Evolutionary conservation across 1,140 invertebrate species (phyloP), one percentile per base, ranked within the genome.

Genomic region (Drosophila albomicans): DNA sequence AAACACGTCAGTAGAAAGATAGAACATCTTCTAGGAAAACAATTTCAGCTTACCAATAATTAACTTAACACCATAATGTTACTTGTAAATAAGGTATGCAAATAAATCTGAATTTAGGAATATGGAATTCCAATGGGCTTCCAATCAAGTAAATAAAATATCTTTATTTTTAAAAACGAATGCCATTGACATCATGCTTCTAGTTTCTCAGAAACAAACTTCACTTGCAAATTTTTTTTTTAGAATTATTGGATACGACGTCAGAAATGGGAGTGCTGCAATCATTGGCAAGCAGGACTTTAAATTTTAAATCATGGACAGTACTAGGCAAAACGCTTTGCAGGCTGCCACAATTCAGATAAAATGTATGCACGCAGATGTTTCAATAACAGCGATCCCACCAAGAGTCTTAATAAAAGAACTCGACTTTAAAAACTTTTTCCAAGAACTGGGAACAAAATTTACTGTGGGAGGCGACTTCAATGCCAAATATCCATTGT

Each of bases 281-380:
- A 58, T 74, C 45, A 11, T 74, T 28, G 30, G 73, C 11, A 73
- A 59, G 30, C 51, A 64, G 1, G 38, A 10, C 28, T 35, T 75
- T 6, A 59, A 52, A 46, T 62, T 65, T 54, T 13, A 66, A 38
- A 49, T 57, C 15, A 20, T 62, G 30, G 62, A 70, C 43, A 32
- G 51, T 13, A 56, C 7, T 56, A 56, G 52, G 13, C 32, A 54
- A 56, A 56, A 56, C 11, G 41, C 16, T 20, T 20, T 20, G 1
- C 16, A 20, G 16, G 71, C 66, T 49, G 62, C 56, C 8, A 43
- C 59, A 15, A 49, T 75, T 25, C 52, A 66, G 32, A 52, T 75
- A 1, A 69, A 57, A 49, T 66, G 62, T 54, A 32, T 32, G 30
- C 30, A 32, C 30, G 30, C 30, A 32, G 30, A 41, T 41, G 51